Conservation (phyloP, 2,113 vertebrate species). For the Phyllopteryx taeniolatus region DNA sequence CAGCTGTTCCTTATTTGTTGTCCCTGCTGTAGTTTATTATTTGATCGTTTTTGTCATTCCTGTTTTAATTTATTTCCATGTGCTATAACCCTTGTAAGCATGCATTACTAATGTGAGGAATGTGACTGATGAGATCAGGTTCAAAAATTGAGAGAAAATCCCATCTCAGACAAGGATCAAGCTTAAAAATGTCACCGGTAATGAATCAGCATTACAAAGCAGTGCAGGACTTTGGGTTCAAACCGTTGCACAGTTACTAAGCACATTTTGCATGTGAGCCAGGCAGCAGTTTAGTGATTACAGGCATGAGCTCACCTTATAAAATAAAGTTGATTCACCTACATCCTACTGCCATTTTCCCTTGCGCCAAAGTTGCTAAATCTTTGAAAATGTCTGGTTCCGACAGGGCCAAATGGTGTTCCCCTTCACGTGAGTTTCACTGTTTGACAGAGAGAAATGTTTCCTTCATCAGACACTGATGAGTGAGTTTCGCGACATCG, state of each 20-base stretch:
- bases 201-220: constrained; percentile 27
- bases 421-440: constrained; percentile 67
- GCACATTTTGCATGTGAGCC: constrained; percentile 32
- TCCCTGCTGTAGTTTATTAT: not conserved
- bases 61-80: constrained; percentile 5
- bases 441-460: constrained; percentile 55
- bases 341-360: constrained; percentile 71
- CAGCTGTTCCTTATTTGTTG: not conserved
- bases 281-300: constrained; percentile 30
- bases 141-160: constrained; percentile 11
- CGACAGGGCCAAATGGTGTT: constrained; percentile 66
- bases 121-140: constrained; percentile 21
- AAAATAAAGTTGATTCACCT: constrained; percentile 77
- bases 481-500: constrained; percentile 57
- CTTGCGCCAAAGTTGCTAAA: constrained; percentile 63
- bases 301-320: constrained; percentile 71
- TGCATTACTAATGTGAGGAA: constrained; percentile 14
- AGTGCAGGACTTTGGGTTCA: constrained; percentile 27
- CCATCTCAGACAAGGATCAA: not conserved
- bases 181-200: constrained; percentile 1
- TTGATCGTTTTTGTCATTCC: not conserved
- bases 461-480: constrained; percentile 56
- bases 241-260: constrained; percentile 27
- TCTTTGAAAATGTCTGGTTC: constrained; percentile 55
- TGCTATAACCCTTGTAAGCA: not conserved